A percentile compares a stretch with the other conserved stretches of the same genome.
These are phyloP conservation scores for Okapia johnstoni DNA, from an alignment of 2,113 vertebrate species.

Conservation along the genomic window DNA sequence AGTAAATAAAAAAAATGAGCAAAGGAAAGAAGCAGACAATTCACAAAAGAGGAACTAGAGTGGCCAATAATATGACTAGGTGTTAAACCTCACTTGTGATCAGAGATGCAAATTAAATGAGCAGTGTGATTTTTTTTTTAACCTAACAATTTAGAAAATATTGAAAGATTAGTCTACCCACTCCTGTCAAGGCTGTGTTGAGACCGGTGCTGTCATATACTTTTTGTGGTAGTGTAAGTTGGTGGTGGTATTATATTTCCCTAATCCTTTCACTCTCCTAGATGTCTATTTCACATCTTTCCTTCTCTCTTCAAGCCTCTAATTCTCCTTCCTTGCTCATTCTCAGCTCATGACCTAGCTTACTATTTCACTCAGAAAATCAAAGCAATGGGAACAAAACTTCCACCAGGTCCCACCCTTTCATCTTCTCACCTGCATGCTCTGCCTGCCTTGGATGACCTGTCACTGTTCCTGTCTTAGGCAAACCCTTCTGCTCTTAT, in stretches of 20 bases:
- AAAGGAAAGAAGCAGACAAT: slow-evolving; percentile 25
- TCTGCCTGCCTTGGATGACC: not conserved
- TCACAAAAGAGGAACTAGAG: slow-evolving; percentile 9
- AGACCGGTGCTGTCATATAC: not conserved
- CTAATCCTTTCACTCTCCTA: not conserved
- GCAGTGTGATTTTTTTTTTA: not conserved
- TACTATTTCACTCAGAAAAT: slow-evolving; percentile 32
- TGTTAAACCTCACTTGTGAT: not conserved
- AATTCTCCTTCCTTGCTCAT: not conserved
- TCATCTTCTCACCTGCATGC: not conserved
- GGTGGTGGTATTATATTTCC: not conserved
- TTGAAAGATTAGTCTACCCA: not conserved
- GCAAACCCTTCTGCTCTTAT: not conserved
- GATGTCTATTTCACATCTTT: not conserved
- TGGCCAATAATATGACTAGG: not conserved
- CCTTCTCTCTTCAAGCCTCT: not conserved
- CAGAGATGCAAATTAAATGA: not conserved
- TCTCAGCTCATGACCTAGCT: not conserved
- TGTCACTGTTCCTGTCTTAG: not conserved
- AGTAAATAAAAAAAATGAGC: not conserved
- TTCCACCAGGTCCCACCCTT: not conserved
- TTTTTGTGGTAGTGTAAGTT: not conserved
- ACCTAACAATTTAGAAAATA: slow-evolving; percentile 13
- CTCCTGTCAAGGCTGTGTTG: not conserved
- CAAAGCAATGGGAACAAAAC: not conserved